Percentiles rank a stretch among this genome's conserved stretches.
These are phyloP conservation scores for Gephyroberyx darwinii DNA, from an alignment of 2,797 vertebrate species.

Conservation along the genomic window DNA sequence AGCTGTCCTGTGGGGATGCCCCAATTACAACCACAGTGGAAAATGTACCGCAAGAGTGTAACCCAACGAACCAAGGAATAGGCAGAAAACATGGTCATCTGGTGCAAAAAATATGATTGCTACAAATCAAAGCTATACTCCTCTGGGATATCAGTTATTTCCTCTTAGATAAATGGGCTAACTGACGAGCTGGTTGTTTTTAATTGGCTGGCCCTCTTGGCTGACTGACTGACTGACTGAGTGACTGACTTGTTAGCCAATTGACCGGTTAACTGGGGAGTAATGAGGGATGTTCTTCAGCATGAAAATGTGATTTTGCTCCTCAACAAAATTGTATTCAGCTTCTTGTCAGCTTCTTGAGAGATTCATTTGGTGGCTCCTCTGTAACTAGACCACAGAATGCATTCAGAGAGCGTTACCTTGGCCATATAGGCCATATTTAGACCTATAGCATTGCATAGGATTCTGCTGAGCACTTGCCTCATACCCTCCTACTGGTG, in stretches of 20 bases:
- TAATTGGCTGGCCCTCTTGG: not conserved
- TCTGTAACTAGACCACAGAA: conserved; percentile 26
- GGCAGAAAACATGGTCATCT: conserved; percentile 14
- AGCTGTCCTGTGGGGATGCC: conserved; percentile 68
- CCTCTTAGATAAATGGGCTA: not conserved
- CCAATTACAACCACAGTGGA: conserved; percentile 61
- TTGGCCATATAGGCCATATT: conserved; percentile 1
- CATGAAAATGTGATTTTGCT: conserved; percentile 33
- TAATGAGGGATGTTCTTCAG: conserved; percentile 20
- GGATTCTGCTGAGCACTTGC: not conserved
- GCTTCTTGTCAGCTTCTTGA: conserved; percentile 8
- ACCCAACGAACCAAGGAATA: conserved; percentile 35
- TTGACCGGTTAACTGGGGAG: conserved; percentile 34
- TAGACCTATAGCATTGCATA: not conserved
- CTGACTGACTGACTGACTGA: conserved; percentile 29
- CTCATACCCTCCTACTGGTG: too few species aligned
- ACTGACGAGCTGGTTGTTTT: not conserved
- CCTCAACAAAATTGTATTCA: conserved; percentile 24
- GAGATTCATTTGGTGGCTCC: conserved; percentile 30
- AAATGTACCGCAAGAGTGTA: conserved; percentile 26
- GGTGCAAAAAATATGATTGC: conserved; percentile 13
- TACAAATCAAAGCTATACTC: conserved; percentile 4
- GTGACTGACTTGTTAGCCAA: conserved; percentile 22
- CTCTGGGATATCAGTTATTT: conserved; percentile 4
- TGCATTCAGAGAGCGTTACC: not conserved